A percentile compares a stretch with the other conserved stretches of the same genome.
These are phyloP conservation scores for Pedionomus torquatus DNA, from an alignment of 2,113 vertebrate species.

Conservation along the genomic window DNA sequence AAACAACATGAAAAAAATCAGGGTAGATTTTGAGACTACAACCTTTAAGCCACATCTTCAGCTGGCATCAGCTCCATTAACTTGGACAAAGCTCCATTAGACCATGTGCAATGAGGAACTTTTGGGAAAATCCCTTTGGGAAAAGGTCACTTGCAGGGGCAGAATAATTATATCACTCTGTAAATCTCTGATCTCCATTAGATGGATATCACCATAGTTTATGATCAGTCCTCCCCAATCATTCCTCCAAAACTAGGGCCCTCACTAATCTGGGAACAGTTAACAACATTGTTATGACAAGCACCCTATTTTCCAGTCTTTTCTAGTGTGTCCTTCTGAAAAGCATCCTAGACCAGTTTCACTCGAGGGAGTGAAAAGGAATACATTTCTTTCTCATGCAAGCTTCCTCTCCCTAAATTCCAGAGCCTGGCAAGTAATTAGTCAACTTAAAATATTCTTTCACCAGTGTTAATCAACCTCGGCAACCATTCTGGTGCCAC, in stretches of 20 bases:
- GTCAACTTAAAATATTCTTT: not conserved
- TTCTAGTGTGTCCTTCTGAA: not conserved
- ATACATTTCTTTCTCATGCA: not conserved
- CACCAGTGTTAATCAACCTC: not conserved
- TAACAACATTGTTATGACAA: not conserved
- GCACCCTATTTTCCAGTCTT: not conserved
- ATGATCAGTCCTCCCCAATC: not conserved
- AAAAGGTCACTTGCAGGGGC: not conserved
- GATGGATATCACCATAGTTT: not conserved
- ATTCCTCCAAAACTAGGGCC: not conserved
- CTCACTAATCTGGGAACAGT: not conserved
- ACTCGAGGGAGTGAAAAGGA: not conserved
- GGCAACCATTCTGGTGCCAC: not conserved
- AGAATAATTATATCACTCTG: not conserved
- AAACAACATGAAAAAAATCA: not conserved
- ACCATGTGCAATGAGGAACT: not conserved
- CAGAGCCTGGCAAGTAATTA: not conserved
- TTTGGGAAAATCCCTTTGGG: not conserved
- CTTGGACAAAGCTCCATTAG: not conserved
- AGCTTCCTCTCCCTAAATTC: not conserved
- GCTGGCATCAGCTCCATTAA: not conserved
- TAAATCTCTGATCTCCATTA: not conserved
- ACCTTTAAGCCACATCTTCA: not conserved
- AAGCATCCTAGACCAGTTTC: not conserved
- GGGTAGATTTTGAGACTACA: not conserved